Percentiles rank a stretch among this genome's conserved stretches.
phyloP scores from a whole-genome alignment of 1,140 invertebrate species.

The Eurytemora carolleeae region DNA sequence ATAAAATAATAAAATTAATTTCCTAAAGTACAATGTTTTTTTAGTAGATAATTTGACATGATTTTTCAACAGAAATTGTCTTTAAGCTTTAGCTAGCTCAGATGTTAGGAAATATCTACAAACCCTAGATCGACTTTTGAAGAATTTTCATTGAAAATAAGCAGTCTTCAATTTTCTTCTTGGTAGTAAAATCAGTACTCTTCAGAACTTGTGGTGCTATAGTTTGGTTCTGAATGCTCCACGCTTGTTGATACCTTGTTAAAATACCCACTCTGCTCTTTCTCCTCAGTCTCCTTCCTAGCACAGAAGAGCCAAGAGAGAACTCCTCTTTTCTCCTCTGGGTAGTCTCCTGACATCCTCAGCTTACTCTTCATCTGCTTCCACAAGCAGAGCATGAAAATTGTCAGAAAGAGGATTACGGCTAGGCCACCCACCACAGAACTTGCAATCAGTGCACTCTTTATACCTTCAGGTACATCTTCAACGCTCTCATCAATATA shows the following conservation, averaged over 20 bases:
- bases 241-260: too few relatives aligned
- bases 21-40: too few relatives aligned
- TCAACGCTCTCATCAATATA: background rate
- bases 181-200: too few relatives aligned
- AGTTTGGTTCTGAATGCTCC: background rate
- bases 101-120: too few relatives aligned
- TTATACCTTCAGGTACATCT: background rate
- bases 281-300: background rate
- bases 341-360: background rate
- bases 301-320: background rate
- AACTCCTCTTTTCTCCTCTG: background rate
- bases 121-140: too few relatives aligned
- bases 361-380: background rate
- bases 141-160: too few relatives aligned
- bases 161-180: too few relatives aligned
- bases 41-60: too few relatives aligned
- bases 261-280: background rate
- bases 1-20: too few relatives aligned
- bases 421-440: background rate
- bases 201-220: background rate
- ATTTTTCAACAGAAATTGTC: too few relatives aligned
- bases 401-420: background rate
- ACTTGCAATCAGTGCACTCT: background rate
- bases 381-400: background rate
- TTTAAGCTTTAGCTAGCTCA: too few relatives aligned